Evolutionary conservation across 1,140 invertebrate species (phyloP).

Genomic region (Probaryconus sp.): DNA sequence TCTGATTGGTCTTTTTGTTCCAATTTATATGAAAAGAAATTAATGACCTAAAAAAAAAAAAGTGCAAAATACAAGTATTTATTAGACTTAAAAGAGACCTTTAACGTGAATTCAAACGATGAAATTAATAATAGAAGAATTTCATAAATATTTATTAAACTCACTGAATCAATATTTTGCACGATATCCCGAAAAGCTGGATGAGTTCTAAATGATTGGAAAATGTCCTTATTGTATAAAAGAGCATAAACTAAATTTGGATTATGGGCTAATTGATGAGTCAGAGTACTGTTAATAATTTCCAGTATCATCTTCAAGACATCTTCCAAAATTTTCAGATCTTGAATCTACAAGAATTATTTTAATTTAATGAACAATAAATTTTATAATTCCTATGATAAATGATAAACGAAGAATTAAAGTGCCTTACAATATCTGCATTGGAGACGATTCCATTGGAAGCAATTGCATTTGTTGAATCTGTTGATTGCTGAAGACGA

Average conservation of each 20-base stretch:
- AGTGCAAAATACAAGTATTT: constrained; percentile 26
- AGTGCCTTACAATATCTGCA: constrained; percentile 70
- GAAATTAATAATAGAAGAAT: too few species aligned
- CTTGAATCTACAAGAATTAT: constrained; percentile 82
- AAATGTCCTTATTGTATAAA: constrained; percentile 95
- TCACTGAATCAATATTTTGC: constrained; percentile 96
- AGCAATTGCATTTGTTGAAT: constrained; percentile 59
- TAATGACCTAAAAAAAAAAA: constrained; percentile 84
- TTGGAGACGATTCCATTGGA: constrained; percentile 69
- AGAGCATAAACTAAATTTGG: constrained; percentile 97
- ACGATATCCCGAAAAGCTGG: constrained; percentile 96
- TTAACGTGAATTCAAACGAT: too few species aligned
- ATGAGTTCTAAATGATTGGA: constrained; percentile 91
- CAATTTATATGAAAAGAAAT: constrained; percentile 90
- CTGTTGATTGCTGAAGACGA: constrained; percentile 56
- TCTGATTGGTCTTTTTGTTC: constrained; percentile 82
- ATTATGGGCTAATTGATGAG: constrained; percentile 92
- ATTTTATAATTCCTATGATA: too few species aligned
- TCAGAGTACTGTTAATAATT: constrained; percentile 96
- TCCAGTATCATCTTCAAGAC: constrained; percentile 97
- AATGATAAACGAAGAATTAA: background rate
- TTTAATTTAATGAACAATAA: constrained; percentile 8
- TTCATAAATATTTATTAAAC: too few species aligned
- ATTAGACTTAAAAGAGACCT: background rate
- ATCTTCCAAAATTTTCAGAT: constrained; percentile 97